Base-by-base conservation (phyloP, 2,797 vertebrate species). In the Bufotes viridis region DNA sequence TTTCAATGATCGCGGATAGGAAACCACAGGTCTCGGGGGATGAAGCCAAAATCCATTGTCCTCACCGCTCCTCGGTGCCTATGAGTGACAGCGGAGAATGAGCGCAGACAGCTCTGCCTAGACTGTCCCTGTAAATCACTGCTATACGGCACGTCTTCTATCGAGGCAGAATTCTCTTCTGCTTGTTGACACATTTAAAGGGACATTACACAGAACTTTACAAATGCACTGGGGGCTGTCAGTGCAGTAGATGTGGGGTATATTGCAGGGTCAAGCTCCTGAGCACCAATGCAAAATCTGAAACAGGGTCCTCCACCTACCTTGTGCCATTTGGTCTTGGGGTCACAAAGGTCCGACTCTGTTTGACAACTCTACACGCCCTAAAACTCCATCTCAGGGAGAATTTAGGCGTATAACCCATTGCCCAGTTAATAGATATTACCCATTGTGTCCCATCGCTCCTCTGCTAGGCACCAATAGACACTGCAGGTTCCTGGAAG, bases 1-100 rank as follows among this genome's bases (percentile, higher is more conserved):
- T 90, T 83, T 81, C 12, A 72, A 58, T 17, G 60, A 76, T 26
- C 34, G 15, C 18, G 14, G 53, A 60, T 84, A 74, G 75, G 85
- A 61, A 78, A 78, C 57, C 55, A 69, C 70, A 72, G 65, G 53
- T 84, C 72, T 57, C 24, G 2, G 83, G 42, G 26, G 51, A 53
- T 12, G 12, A 29, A 51, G 88, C 80, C 80, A 83, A 67, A 29
- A 57, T 42, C 58, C 78, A 86, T 29, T 14, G 78, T 61, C 60
- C 34, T 55, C 14, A 0, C 22, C 55, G 57, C 72, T 85, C 72
- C 69, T 61, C 24, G 8, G 58, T 34, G 24, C 7, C 22, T 29
- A 20, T 67, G 58, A 67, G 60, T 78, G 58, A 85, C 55, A 75
- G 72, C 72, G 10, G 42, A n/a, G 72, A 75, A 53, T 6, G 72